Evolutionary conservation across 2,113 vertebrate genomes (phyloP).

Genomic region (rat (Rattus norvegicus)): DNA sequence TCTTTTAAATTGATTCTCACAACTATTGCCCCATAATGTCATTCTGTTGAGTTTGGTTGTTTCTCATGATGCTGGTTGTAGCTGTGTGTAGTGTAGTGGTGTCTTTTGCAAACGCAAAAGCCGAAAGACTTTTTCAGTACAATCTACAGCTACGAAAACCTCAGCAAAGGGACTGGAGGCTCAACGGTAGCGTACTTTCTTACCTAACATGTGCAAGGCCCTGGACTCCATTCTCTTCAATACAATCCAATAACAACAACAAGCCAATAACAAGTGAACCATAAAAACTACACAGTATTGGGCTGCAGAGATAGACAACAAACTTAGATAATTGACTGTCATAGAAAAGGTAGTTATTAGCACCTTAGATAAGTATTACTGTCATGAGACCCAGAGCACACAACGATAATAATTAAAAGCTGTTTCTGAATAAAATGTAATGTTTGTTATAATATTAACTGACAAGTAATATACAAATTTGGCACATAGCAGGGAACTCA

Average conservation of each 20-base stretch:
- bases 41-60: not conserved
- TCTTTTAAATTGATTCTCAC: slow-evolving; percentile 35
- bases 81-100: not conserved
- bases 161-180: not conserved
- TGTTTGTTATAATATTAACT: not conserved
- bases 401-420: not conserved
- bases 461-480: not conserved
- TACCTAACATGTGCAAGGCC: not conserved
- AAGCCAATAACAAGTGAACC: not conserved
- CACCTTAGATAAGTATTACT: not conserved
- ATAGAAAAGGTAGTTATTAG: not conserved
- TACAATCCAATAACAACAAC: too few relatives aligned
- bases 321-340: not conserved
- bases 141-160: not conserved
- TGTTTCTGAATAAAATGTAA: not conserved
- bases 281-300: not conserved
- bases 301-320: not conserved
- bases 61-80: not conserved
- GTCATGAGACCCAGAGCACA: not conserved
- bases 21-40: not conserved
- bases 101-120: not conserved
- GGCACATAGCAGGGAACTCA: not conserved
- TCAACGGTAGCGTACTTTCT: not conserved
- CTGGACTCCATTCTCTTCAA: not conserved
- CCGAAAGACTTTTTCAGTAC: not conserved